Conservation (phyloP, 2,797 vertebrate genomes). For the Zenarchopterus dispar region DNA sequence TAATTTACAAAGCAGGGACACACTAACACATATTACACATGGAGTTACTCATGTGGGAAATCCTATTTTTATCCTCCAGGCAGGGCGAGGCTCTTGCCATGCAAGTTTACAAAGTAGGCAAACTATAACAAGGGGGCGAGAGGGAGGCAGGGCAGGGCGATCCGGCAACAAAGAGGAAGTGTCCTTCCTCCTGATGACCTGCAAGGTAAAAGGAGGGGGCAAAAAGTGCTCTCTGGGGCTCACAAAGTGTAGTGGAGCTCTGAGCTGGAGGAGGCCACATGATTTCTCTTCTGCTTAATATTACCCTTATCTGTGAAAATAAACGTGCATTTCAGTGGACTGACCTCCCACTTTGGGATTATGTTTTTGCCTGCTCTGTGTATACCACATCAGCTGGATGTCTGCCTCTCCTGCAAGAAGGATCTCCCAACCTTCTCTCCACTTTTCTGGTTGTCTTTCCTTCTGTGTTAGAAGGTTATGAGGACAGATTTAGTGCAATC, state of each 20-base stretch:
- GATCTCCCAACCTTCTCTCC: neutral
- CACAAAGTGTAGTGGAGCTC: slow-evolving; percentile 13
- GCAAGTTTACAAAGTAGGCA: slow-evolving; percentile 75
- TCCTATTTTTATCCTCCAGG: slow-evolving; percentile 77
- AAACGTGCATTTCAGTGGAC: neutral
- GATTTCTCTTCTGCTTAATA: neutral
- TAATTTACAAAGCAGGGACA: slow-evolving; percentile 38
- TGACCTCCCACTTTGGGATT: neutral
- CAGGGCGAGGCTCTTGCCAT: slow-evolving; percentile 76
- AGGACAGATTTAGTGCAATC: neutral
- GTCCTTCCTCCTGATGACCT: slow-evolving; percentile 75
- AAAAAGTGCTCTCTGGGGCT: slow-evolving; percentile 52
- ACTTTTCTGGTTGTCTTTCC: neutral
- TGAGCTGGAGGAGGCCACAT: slow-evolving; percentile 6
- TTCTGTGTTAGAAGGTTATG: neutral
- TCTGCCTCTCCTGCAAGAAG: neutral
- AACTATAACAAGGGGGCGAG: slow-evolving; percentile 66
- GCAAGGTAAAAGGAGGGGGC: slow-evolving; percentile 50
- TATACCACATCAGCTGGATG: neutral
- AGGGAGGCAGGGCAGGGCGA: slow-evolving; percentile 49
- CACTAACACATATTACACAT: slow-evolving; percentile 59
- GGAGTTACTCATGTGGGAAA: slow-evolving; percentile 70
- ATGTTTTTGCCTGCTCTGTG: neutral
- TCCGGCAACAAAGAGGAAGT: slow-evolving; percentile 73
- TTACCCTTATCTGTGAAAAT: neutral